Evolutionary conservation across 2,113 vertebrate genomes (phyloP).

Genomic region (Loxodonta africana): DNA sequence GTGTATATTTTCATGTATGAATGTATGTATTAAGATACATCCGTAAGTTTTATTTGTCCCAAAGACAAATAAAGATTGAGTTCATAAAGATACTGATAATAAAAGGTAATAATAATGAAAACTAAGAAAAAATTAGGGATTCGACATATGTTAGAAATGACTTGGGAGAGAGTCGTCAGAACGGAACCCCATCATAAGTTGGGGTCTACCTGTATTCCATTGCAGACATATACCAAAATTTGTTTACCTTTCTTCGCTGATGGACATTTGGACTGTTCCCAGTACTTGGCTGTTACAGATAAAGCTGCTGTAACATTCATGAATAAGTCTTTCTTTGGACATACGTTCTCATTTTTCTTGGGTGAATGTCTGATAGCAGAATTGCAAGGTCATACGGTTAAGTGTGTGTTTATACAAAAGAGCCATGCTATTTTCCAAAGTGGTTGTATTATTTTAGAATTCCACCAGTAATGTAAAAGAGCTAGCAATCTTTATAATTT

Average conservation of each 20-base stretch:
- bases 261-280: neutral
- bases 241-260: neutral
- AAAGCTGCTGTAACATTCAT: neutral
- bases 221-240: neutral
- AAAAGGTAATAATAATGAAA: no score
- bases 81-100: no score
- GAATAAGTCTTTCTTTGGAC: neutral
- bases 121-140: no score
- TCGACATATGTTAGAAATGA: no score
- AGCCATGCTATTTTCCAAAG: constrained; percentile 26
- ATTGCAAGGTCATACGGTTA: neutral
- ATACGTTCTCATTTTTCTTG: constrained; percentile 18
- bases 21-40: no score
- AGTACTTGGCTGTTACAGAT: neutral
- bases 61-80: no score
- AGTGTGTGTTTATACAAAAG: neutral
- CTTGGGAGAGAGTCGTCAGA: no score
- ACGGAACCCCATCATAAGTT: no score
- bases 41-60: no score
- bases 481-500: neutral
- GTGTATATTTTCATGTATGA: no score
- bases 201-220: neutral
- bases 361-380: neutral
- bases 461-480: constrained; percentile 19
- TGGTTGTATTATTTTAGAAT: constrained; percentile 14